A percentile compares a stretch with the other conserved stretches of the same genome.
These are phyloP conservation scores for Philereme transversata DNA, from an alignment of 2,888 invertebrate species.

Conservation along the genomic window DNA sequence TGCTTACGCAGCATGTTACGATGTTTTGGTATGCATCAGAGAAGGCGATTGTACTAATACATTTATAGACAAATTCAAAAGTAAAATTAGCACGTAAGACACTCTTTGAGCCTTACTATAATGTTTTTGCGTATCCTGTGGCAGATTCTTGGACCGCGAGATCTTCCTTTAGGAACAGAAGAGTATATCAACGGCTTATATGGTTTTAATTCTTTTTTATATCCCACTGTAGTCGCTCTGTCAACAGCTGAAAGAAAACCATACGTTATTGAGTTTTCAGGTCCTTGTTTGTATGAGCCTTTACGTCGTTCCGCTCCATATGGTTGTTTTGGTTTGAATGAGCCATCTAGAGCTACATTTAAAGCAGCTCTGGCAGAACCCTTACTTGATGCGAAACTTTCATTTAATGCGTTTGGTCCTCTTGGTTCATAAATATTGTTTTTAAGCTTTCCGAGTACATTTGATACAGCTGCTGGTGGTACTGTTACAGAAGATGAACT, in stretches of 20 bases:
- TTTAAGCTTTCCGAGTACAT: background rate
- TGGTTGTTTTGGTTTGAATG: background rate
- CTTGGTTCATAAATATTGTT: background rate
- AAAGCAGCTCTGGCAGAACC: background rate
- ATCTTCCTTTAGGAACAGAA: conserved; percentile 28
- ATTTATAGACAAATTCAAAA: conserved; percentile 44
- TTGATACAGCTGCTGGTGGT: background rate
- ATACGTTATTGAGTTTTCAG: background rate
- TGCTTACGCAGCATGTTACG: no score
- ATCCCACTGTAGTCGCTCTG: background rate
- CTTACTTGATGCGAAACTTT: background rate
- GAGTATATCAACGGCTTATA: conserved; percentile 10
- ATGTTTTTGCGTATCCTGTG: conserved; percentile 58
- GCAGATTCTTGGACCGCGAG: conserved; percentile 57
- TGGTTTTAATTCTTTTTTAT: background rate
- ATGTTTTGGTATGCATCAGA: background rate
- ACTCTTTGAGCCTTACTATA: conserved; percentile 57
- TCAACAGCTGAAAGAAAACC: conserved; percentile 9
- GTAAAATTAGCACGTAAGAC: conserved; percentile 55
- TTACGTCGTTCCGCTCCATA: background rate
- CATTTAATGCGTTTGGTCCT: background rate
- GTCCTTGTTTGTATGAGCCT: background rate
- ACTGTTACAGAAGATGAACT: background rate
- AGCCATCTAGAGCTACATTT: background rate
- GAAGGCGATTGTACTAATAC: background rate